Conservation (phyloP, 1,140 invertebrate species). For the Cecropterus lyciades region DNA sequence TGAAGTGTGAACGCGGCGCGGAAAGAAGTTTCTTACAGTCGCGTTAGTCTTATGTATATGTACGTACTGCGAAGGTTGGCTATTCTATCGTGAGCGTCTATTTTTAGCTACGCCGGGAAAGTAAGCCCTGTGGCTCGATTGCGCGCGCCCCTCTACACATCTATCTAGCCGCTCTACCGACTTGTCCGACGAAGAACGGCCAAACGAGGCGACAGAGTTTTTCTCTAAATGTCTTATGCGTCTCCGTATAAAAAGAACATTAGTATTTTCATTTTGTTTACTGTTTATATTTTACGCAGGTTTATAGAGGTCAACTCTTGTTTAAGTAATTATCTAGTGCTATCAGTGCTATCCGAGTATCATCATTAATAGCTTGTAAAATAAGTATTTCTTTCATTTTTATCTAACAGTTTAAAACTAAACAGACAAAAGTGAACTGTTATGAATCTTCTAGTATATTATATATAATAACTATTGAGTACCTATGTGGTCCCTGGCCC, state of each 20-base stretch:
- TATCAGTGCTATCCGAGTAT: too few relatives aligned
- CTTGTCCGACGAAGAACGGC: conserved; percentile 24
- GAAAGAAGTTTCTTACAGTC: conserved; percentile 38
- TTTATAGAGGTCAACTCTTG: too few relatives aligned
- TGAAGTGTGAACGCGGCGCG: conserved; percentile 17
- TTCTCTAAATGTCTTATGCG: neutral
- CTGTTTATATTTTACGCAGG: too few relatives aligned
- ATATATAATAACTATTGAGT: too few relatives aligned
- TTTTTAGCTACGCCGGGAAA: conserved; percentile 74
- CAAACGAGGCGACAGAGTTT: conserved; percentile 6
- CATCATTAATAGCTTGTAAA: too few relatives aligned
- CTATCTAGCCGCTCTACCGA: conserved; percentile 41
- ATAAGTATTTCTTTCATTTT: too few relatives aligned
- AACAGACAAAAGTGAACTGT: too few relatives aligned
- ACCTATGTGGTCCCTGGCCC: too few relatives aligned
- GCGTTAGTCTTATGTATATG: conserved; percentile 31
- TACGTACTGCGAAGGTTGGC: conserved; percentile 52
- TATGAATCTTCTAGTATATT: too few relatives aligned
- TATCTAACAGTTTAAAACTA: too few relatives aligned
- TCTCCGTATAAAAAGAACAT: neutral
- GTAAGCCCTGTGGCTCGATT: conserved; percentile 66
- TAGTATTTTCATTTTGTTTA: too few relatives aligned
- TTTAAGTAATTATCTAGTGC: too few relatives aligned
- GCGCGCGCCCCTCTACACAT: conserved; percentile 60
- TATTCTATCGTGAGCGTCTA: conserved; percentile 70